These are phyloP conservation scores for Ophioderma brevispina DNA, from an alignment of 35 echinoderm and acorn worm species.

Conservation along the genomic window DNA sequence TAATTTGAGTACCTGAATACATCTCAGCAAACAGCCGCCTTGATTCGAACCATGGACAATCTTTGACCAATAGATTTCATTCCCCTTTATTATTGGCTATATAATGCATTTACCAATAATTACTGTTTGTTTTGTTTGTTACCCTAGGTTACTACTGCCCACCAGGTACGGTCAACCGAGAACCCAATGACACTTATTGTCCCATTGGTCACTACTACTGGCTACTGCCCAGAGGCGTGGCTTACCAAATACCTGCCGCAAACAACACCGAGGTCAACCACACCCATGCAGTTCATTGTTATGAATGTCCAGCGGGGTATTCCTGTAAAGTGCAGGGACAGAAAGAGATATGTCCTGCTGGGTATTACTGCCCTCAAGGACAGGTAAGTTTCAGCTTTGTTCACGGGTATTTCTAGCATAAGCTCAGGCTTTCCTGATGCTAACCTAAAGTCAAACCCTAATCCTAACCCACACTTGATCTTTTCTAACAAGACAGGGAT, in stretches of 20 bases:
- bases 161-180: slow-evolving; percentile 84
- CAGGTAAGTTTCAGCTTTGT: too few relatives aligned
- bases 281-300: slow-evolving; percentile 80
- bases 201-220: slow-evolving; percentile 89
- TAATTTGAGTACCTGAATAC: too few relatives aligned
- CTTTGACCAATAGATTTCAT: not conserved
- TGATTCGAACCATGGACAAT: not conserved
- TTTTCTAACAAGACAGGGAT: too few relatives aligned
- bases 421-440: too few relatives aligned
- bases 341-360: slow-evolving; percentile 77
- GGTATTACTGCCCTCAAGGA: slow-evolving; percentile 93
- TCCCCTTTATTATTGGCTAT: too few relatives aligned
- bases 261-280: slow-evolving; percentile 98
- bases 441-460: too few relatives aligned
- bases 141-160: slow-evolving; percentile 91
- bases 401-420: too few relatives aligned
- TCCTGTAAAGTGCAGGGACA: slow-evolving; percentile 66
- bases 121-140: too few relatives aligned
- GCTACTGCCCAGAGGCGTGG: slow-evolving; percentile 78
- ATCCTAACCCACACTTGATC: too few relatives aligned
- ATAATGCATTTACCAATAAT: too few relatives aligned
- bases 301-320: slow-evolving; percentile 90
- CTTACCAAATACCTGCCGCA: slow-evolving; percentile 77
- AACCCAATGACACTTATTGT: slow-evolving; percentile 82
- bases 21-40: too few relatives aligned